Base-by-base conservation (phyloP, 2,888 invertebrate species). In the Drosophila lacicola region DNA sequence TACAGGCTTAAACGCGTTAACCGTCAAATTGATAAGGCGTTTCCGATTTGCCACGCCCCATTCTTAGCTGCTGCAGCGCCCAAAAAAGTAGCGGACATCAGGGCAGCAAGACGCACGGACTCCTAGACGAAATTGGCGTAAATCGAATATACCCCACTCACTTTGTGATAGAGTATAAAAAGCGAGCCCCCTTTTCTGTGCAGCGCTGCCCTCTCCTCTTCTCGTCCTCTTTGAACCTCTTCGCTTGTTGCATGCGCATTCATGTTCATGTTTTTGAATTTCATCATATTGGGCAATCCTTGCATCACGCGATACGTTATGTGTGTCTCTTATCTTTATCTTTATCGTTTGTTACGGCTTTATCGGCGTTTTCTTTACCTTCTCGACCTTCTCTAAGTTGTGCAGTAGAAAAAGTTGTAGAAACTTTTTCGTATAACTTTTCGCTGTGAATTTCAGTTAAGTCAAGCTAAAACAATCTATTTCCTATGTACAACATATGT, bases 141-240 rank as follows among this genome's bases (percentile, higher is more conserved):
- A 0, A 8, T 0, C 29, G 2, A 29, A 29, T 29, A 29, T 29
- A 29, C 29, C 29, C 29, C 29, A 29, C 29, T 29, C 29, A 29
- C 29, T 8, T 29, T 29, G 8, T 8, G 8, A 2, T 29, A 29
- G 29, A 8, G 29, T 29, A 29, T 8, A 80, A 70, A 56, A 74
- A 88, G 63, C 88, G 88, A 88, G 83, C 88, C 87, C 78, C 86
- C 65, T 86, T 83, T 74, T 75, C 60, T 45, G 55, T 49, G 46
- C 13, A 8, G 13, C 51, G 46, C 47, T 39, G 33, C 55, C 25
- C 55, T 47, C 70, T 57, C 33, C 44, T 39, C 57, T 17, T 10
- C 41, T 25, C 9, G 49, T 44, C 39, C 65, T 29, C 58, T 54
- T 47, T 54, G 39, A 11, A n/a, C 46, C 34, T 36, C 46, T 65